phyloP scores from a whole-genome alignment of 2,113 vertebrate genomes.

The Scopus umbretta region DNA sequence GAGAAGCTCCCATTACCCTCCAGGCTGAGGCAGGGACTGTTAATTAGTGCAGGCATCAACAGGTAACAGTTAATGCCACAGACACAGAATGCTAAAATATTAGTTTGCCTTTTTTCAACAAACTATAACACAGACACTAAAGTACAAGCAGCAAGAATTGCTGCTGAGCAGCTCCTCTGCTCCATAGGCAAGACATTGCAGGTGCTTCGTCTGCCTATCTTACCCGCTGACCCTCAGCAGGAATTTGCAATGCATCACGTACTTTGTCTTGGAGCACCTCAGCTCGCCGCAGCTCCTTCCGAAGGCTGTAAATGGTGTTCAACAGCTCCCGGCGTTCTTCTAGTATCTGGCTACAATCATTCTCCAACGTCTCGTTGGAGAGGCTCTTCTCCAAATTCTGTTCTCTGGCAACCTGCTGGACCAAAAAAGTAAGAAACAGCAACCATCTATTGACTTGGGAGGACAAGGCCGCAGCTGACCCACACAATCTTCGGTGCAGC shows the following conservation, averaged over 20 bases:
- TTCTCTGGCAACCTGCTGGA: slow-evolving; percentile 56
- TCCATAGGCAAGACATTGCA: neutral
- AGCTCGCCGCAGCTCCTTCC: slow-evolving; percentile 73
- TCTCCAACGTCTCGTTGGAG: slow-evolving; percentile 60
- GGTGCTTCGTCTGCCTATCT: neutral
- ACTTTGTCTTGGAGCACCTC: slow-evolving; percentile 80
- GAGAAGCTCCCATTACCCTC: neutral
- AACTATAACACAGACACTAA: neutral
- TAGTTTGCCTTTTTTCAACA: neutral
- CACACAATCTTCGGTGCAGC: neutral
- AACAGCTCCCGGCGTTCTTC: slow-evolving; percentile 73
- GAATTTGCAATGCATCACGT: neutral
- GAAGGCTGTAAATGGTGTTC: slow-evolving; percentile 75
- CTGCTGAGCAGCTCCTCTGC: neutral
- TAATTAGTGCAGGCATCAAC: neutral
- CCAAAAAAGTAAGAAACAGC: neutral
- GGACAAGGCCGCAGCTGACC: neutral
- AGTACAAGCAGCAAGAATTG: neutral
- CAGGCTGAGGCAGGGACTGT: neutral
- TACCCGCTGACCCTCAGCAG: neutral
- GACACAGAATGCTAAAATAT: neutral
- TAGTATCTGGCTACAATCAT: slow-evolving; percentile 65
- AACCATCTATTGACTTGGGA: neutral
- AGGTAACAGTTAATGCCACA: neutral
- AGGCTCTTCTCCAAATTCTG: slow-evolving; percentile 51